Evolutionary conservation across 2,797 vertebrate genomes (phyloP), one percentile per base, ranked within the genome.

Genomic region (Psittacula echo): DNA sequence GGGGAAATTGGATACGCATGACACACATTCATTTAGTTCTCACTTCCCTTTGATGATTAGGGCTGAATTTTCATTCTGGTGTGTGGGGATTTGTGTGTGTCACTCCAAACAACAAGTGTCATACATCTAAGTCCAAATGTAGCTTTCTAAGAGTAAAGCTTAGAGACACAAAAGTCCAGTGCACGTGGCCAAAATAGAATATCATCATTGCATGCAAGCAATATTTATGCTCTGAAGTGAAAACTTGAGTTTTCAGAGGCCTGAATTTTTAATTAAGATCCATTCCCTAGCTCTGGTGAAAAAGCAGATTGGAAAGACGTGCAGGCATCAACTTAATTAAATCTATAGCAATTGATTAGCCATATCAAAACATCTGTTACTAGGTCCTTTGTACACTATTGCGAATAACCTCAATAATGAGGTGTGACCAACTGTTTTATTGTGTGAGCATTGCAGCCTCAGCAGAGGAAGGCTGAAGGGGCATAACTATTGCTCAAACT

Each of bases 1-100:
- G 73, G 73, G 54, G 95, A 97, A 97, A 97, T 65, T 90, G 82
- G 93, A 96, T 97, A 95, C 0, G 66, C 93, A 94, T 95, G 93
- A 83, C 95, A 96, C 61, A 22, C 91, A 96, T 96, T 91, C 93
- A 88, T 94, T 95, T 94, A 93, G 93, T 83, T 79, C 93, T 94
- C 93, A 92, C 87, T 96, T 96, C 86, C 93, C 95, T 97, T 97
- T 97, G 96, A 97, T 97, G 95, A 96, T 96, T 89, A 94, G 62
- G 87, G 88, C 77, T 95, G 95, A 97, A 95, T 97, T 97, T 96
- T 96, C 85, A 22, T 95, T 94, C 94, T 89, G 91, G 82, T 94
- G 26, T 74, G 66, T 61, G 87, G 87, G 93, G 95, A 97, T 96
- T 96, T 97, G 89, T 91, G 66, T 39, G 58, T 96, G 95, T 91